phyloP scores from a whole-genome alignment of 1,140 invertebrate genomes.

The Trichoplusia ni region DNA sequence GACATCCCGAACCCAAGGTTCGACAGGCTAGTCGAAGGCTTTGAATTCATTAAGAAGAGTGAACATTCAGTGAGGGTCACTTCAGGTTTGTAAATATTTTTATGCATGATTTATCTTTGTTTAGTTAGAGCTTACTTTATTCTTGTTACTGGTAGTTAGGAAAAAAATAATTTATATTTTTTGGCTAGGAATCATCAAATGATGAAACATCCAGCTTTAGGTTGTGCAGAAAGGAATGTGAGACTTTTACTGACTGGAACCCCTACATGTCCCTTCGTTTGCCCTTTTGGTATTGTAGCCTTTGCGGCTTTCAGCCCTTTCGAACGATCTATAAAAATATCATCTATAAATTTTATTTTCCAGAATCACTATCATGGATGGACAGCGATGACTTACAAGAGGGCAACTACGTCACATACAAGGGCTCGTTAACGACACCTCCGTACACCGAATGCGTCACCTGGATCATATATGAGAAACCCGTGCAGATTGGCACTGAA shows the following conservation, averaged over 20 bases:
- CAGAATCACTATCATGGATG: slow-evolving; percentile 73
- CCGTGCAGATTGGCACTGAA: slow-evolving; percentile 85
- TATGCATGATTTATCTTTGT: no score
- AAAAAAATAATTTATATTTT: no score
- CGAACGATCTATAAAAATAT: no score
- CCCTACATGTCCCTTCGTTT: no score
- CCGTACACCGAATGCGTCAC: slow-evolving; percentile 91
- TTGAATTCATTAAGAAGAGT: slow-evolving; percentile 65
- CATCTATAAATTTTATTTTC: background rate
- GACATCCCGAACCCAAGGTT: slow-evolving; percentile 70
- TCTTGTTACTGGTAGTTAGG: no score
- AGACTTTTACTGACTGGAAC: no score
- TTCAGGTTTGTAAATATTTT: slow-evolving; percentile 49
- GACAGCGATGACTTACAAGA: slow-evolving; percentile 62
- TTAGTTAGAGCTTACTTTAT: background rate
- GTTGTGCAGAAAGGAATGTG: no score
- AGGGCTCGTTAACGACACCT: slow-evolving; percentile 91
- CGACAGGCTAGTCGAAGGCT: slow-evolving; percentile 67
- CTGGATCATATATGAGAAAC: slow-evolving; percentile 91
- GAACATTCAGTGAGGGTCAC: slow-evolving; percentile 59
- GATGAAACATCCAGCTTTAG: no score
- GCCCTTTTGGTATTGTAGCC: no score
- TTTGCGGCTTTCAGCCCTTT: no score
- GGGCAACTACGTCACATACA: slow-evolving; percentile 86
- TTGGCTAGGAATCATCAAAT: no score